Percentiles rank a stretch among this genome's conserved stretches.
phyloP scores from a whole-genome alignment of 2,797 vertebrate genomes.

The Channa striata region DNA sequence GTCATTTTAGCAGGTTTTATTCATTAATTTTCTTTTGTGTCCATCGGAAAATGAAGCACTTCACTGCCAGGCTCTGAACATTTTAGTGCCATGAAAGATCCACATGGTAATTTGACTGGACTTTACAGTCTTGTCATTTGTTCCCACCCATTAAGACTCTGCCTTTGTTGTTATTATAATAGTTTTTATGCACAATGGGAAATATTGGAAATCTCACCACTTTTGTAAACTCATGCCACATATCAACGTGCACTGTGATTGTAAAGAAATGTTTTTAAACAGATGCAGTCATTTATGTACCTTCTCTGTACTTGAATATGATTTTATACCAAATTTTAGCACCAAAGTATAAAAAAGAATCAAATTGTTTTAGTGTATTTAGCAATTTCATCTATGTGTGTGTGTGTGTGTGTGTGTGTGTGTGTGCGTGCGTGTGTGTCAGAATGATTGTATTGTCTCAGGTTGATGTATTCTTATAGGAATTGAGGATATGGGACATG shows the following conservation, averaged over 20 bases:
- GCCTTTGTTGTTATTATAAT: background rate
- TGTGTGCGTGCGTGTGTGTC: background rate
- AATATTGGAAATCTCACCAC: background rate
- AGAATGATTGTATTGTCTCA: background rate
- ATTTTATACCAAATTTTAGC: background rate
- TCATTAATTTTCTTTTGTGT: too few species aligned
- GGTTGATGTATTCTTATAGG: too few species aligned
- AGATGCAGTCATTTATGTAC: constrained; percentile 29
- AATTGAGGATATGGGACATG: too few species aligned
- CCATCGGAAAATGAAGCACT: too few species aligned
- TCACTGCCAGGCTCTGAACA: too few species aligned
- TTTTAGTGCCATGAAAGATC: too few species aligned
- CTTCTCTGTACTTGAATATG: constrained; percentile 8
- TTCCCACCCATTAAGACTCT: background rate
- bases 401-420: background rate
- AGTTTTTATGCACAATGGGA: constrained; percentile 1
- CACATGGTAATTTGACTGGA: too few species aligned
- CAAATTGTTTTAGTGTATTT: constrained; percentile 11
- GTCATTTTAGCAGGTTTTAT: too few species aligned
- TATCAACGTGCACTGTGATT: constrained; percentile 25
- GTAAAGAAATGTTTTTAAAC: constrained; percentile 23
- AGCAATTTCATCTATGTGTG: background rate
- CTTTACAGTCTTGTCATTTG: too few species aligned
- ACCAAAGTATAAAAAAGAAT: background rate
- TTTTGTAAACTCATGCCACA: background rate